phyloP scores from a whole-genome alignment of 1,140 invertebrate species.

The Magallana ariakensis region DNA sequence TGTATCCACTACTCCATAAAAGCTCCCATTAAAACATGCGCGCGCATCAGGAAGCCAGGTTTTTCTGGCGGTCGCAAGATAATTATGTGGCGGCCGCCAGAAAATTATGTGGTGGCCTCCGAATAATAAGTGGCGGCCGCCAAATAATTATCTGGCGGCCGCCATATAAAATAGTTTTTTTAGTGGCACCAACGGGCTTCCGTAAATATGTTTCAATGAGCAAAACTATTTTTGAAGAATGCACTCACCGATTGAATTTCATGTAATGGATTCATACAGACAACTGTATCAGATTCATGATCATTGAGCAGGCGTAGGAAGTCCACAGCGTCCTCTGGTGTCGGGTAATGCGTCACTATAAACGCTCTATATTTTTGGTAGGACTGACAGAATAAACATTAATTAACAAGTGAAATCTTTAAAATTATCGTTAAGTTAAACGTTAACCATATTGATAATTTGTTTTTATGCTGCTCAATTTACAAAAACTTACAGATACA shows the following conservation, averaged over 20 bases:
- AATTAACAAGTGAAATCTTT: too few species aligned
- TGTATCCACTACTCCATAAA: too few species aligned
- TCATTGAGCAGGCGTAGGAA: constrained; percentile 10
- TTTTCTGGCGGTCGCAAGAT: too few species aligned
- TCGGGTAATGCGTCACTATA: constrained; percentile 3
- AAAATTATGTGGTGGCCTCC: too few species aligned
- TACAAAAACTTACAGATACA: background rate
- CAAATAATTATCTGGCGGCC: too few species aligned
- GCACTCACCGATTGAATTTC: constrained; percentile 13
- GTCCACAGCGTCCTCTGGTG: background rate
- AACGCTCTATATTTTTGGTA: background rate
- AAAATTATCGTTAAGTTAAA: too few species aligned
- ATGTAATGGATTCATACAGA: constrained; percentile 10
- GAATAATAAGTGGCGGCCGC: too few species aligned
- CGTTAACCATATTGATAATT: background rate
- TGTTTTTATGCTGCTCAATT: background rate
- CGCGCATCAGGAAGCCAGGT: too few species aligned
- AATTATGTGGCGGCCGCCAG: too few species aligned
- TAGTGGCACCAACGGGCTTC: too few species aligned
- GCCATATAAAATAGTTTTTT: too few species aligned
- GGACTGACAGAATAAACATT: background rate
- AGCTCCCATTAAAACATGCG: too few species aligned
- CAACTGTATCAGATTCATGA: background rate
- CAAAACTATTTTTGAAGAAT: background rate
- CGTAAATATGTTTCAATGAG: background rate